Evolutionary conservation across 2,113 vertebrate genomes (phyloP).

Genomic region (Nesogale talazaci): DNA sequence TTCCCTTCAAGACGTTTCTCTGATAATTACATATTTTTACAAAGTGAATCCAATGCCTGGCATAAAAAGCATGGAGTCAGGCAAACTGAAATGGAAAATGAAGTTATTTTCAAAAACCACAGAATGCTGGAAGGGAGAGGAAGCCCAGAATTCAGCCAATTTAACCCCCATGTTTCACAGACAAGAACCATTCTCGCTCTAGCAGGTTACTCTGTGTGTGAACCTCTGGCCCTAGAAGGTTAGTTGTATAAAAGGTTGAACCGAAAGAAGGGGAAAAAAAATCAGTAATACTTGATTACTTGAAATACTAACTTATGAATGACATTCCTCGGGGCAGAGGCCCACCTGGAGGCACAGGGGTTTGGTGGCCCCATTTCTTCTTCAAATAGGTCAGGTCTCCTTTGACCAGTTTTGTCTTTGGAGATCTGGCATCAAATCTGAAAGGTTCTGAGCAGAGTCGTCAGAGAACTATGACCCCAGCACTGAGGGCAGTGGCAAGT

Average conservation of each 20-base stretch:
- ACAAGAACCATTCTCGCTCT: not conserved
- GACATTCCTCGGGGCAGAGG: not conserved
- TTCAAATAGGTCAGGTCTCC: not conserved
- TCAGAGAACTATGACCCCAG: rapidly evolving
- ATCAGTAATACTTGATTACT: not conserved
- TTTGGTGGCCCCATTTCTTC: not conserved
- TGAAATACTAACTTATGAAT: not conserved
- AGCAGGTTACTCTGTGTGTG: not conserved
- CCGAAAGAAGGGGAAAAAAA: not conserved
- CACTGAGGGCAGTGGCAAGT: rapidly evolving
- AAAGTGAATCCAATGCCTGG: not conserved
- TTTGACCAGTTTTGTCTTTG: not conserved
- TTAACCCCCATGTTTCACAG: not conserved
- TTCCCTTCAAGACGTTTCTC: not conserved
- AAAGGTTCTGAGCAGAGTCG: not conserved
- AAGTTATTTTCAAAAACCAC: not conserved
- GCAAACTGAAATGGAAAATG: conserved; percentile 26
- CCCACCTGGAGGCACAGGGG: rapidly evolving
- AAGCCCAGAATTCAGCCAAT: not conserved
- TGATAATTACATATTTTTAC: not conserved
- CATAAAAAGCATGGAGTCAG: not conserved
- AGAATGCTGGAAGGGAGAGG: not conserved
- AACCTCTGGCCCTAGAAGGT: too few species aligned
- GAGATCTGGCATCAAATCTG: not conserved
- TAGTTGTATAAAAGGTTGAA: too few species aligned